Evolutionary conservation across 2,113 vertebrate species (phyloP), one percentile per base, ranked within the genome.

Genomic region (Piprites chloris): DNA sequence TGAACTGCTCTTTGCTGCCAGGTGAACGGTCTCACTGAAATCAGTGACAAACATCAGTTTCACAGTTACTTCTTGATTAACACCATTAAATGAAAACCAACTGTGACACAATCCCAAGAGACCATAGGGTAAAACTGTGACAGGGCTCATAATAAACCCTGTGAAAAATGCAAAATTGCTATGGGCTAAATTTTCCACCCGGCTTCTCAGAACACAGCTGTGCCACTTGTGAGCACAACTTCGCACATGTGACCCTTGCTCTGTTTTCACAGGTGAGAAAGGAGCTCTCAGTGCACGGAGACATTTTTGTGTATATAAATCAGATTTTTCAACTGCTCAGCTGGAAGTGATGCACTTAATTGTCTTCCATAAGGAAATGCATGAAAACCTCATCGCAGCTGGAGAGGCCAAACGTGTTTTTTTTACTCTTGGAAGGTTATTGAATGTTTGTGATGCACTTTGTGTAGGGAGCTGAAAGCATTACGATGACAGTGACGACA

Each of bases 131-230:
- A 92, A 94, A 96, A 96, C 77, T 92, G 77, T 94, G 79, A 88
- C 73, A 87, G 80, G 93, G 65, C 93, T 96, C 76, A 68, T 93
- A 96, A 96, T 89, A 95, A 95, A 81, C 65, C 61, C 74, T 76
- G 88, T 95, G 96, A 90, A 96, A 90, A 94, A 96, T 91, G 90
- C 84, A 95, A n/a, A 96, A 89, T 89, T 90, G 94, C 92, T 93
- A 82, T 58, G 42, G 96, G 96, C 96, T 95, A 93, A 90, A 95
- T 96, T 97, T 97, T 97, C 95, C 92, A 95, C 62, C 69, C 28
- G 62, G 86, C 62, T 95, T 96, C 95, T 95, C 93, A 62, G 96
- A 92, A 75, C 83, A 90, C 92, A 96, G 85, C 96, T 95, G 92
- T 89, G 92, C 86, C 77, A 82, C 88, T 93, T 85, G 86, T 81